Conservation (phyloP, 2,888 invertebrate species). For the Drosophila neonasuta region DNA sequence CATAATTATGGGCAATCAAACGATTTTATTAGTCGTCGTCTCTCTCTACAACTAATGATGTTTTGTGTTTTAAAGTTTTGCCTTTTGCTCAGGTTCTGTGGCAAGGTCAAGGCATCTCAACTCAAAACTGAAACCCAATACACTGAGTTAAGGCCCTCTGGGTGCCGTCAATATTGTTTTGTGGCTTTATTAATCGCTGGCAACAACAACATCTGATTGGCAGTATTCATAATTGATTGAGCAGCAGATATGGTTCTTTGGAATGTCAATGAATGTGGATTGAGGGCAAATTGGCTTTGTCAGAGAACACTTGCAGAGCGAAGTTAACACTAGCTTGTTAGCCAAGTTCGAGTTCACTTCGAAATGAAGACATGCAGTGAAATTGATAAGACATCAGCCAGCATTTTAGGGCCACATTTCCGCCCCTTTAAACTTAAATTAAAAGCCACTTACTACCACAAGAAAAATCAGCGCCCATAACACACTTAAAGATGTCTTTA, state of each 20-base stretch:
- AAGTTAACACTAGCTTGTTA: conserved; percentile 10
- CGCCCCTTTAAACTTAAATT: neutral
- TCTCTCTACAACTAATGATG: conserved; percentile 59
- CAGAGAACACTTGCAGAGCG: too few relatives aligned
- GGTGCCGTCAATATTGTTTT: conserved; percentile 21
- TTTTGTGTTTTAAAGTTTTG: conserved; percentile 28
- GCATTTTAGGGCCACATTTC: neutral
- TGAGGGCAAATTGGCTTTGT: conserved; percentile 23
- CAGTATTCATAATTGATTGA: conserved; percentile 59
- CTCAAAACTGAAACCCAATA: conserved; percentile 19
- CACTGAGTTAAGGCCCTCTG: conserved; percentile 6
- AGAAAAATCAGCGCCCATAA: too few relatives aligned
- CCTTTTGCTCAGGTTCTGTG: conserved; percentile 8
- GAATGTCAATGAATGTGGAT: conserved; percentile 39
- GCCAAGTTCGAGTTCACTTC: conserved; percentile 6
- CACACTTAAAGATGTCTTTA: conserved; percentile 15
- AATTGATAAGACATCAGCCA: conserved; percentile 8
- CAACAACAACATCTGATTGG: conserved; percentile 26
- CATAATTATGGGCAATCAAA: conserved; percentile 71
- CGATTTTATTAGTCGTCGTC: conserved; percentile 58
- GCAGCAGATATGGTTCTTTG: conserved; percentile 50
- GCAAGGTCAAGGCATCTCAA: conserved; percentile 40
- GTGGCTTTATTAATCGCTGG: conserved; percentile 39
- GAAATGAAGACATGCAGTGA: conserved; percentile 9
- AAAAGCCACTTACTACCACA: neutral